A percentile compares a stretch with the other conserved stretches of the same genome.
phyloP scores from a whole-genome alignment of 2,888 invertebrate species.

The Hypercompe scribonia region DNA sequence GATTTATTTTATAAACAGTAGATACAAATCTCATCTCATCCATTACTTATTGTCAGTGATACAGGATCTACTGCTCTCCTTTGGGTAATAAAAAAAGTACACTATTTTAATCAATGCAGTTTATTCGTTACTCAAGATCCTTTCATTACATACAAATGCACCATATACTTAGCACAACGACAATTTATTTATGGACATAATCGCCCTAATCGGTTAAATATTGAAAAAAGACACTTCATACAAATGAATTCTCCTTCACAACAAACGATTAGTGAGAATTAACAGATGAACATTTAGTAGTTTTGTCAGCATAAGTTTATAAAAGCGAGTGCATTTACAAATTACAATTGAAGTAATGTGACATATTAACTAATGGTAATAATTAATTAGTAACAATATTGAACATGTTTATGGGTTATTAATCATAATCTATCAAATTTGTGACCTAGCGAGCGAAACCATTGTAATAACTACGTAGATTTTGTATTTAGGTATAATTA shows the following conservation, averaged over 20 bases:
- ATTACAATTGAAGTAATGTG: conserved; percentile 42
- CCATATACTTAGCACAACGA: conserved; percentile 84
- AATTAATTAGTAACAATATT: conserved; percentile 35
- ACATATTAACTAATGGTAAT: conserved; percentile 32
- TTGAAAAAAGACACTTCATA: conserved; percentile 51
- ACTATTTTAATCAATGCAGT: conserved; percentile 76
- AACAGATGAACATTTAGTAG: conserved; percentile 36
- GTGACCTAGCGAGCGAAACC: conserved; percentile 33
- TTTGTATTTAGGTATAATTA: conserved; percentile 10
- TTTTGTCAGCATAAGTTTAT: conserved; percentile 32
- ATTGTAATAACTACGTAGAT: conserved; percentile 11
- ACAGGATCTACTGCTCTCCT: too few relatives aligned
- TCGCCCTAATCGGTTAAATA: conserved; percentile 52
- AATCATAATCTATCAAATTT: conserved; percentile 23
- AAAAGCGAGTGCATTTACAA: conserved; percentile 49
- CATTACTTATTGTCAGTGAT: too few relatives aligned
- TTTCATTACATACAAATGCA: conserved; percentile 83
- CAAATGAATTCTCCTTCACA: conserved; percentile 46
- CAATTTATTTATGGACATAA: conserved; percentile 64
- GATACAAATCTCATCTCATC: too few relatives aligned
- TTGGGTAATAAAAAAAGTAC: conserved; percentile 23
- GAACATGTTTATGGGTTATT: conserved; percentile 35
- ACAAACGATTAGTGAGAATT: conserved; percentile 37
- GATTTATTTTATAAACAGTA: too few relatives aligned
- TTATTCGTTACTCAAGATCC: conserved; percentile 79